A percentile compares a stretch with the other conserved stretches of the same genome.
Conservation (phyloP, 2,888 invertebrate species). For the Opisthograptis luteolata region DNA sequence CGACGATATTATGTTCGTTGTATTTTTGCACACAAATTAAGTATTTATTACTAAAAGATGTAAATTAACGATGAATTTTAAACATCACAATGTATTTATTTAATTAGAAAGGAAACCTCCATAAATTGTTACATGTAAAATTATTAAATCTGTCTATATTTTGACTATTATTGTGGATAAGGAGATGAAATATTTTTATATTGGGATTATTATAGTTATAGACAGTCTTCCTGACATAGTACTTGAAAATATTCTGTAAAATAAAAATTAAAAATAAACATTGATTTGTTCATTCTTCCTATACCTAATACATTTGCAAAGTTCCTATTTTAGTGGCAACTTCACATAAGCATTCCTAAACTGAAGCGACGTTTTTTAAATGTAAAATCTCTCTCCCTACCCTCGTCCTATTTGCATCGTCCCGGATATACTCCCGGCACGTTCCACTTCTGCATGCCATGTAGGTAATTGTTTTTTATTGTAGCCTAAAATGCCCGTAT, state of each 20-base stretch:
- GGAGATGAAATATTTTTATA: conserved; percentile 83
- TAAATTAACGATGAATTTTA: conserved; percentile 39
- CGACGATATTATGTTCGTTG: conserved; percentile 28
- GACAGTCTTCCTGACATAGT: conserved; percentile 72
- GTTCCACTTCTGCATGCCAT: too few species aligned
- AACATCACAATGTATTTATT: conserved; percentile 59
- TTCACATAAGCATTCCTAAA: too few species aligned
- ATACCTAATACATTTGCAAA: not conserved
- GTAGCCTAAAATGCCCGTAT: too few species aligned
- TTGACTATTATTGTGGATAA: conserved; percentile 61
- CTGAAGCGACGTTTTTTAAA: too few species aligned
- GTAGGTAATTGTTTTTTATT: too few species aligned
- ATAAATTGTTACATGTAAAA: conserved; percentile 63
- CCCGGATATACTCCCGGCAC: too few species aligned
- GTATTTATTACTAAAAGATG: conserved; percentile 46
- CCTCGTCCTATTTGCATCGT: too few species aligned
- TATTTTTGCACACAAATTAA: conserved; percentile 34
- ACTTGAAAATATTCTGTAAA: conserved; percentile 80
- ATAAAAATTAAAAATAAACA: conserved; percentile 67
- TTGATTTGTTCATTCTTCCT: not conserved
- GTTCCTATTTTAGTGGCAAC: too few species aligned
- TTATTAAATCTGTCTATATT: conserved; percentile 69
- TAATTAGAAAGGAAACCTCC: conserved; percentile 28
- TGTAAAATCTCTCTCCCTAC: too few species aligned
- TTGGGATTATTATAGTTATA: conserved; percentile 79